Evolutionary conservation across 2,113 vertebrate genomes (phyloP).

Genomic region (Bufo bufo): DNA sequence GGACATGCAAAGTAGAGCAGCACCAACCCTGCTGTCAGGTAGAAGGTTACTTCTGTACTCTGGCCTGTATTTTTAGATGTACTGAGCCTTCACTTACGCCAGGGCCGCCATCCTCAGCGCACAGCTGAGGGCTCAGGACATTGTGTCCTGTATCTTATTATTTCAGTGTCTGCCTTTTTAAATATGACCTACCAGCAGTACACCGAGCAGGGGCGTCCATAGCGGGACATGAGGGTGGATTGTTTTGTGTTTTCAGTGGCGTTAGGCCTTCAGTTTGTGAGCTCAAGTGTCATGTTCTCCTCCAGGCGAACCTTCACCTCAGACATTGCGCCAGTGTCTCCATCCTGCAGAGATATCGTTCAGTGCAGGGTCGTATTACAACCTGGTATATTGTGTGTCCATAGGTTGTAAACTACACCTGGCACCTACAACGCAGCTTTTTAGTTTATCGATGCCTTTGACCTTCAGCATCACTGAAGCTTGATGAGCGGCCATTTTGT

Average conservation of each 20-base stretch:
- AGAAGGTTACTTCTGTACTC: neutral
- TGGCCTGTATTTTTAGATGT: neutral
- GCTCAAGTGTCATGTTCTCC: too few relatives aligned
- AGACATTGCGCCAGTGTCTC: neutral
- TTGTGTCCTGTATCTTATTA: constrained; percentile 30
- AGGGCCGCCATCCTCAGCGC: neutral
- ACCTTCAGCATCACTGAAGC: neutral
- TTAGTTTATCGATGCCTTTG: neutral
- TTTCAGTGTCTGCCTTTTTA: neutral
- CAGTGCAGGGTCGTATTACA: neutral
- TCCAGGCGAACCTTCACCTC: too few relatives aligned
- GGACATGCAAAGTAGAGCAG: neutral
- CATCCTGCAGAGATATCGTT: neutral
- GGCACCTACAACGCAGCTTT: neutral
- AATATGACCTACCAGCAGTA: neutral
- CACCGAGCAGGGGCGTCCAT: neutral
- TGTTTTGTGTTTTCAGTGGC: too few relatives aligned
- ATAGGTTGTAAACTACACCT: neutral
- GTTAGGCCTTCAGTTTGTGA: too few relatives aligned
- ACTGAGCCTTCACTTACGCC: neutral
- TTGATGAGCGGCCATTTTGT: neutral
- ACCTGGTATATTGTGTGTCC: neutral
- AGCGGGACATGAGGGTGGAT: too few relatives aligned
- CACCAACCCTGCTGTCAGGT: neutral
- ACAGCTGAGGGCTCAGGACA: constrained; percentile 23